Conservation (phyloP, 2,888 invertebrate species). For the Polietes domitor region DNA sequence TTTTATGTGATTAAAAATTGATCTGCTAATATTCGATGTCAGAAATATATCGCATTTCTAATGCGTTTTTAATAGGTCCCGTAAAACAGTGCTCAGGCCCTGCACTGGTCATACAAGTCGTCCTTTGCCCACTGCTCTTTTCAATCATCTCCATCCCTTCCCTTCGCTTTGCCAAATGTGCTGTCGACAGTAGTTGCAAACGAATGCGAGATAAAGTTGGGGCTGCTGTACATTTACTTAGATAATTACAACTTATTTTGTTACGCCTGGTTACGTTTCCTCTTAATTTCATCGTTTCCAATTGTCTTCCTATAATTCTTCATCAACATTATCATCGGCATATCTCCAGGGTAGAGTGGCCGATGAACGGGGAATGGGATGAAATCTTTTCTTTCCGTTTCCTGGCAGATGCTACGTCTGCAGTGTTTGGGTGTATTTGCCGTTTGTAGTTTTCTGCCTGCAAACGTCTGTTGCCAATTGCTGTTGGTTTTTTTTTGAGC, state of each 20-base stretch:
- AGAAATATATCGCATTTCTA: no score
- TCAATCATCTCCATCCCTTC: background rate
- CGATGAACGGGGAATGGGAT: constrained; percentile 1
- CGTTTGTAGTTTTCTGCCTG: background rate
- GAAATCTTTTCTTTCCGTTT: background rate
- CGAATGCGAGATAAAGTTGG: background rate
- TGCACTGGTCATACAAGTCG: no score
- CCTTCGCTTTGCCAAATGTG: constrained; percentile 5
- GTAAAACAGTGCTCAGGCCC: no score
- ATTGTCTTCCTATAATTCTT: constrained; percentile 19
- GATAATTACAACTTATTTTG: constrained; percentile 54
- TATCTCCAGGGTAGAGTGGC: background rate
- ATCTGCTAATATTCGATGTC: no score
- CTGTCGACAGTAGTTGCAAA: background rate
- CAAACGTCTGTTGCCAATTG: constrained; percentile 20
- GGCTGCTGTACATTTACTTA: constrained; percentile 48
- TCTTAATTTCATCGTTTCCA: constrained; percentile 8
- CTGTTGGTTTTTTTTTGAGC: background rate
- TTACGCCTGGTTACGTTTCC: constrained; percentile 27
- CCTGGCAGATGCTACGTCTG: constrained; percentile 18
- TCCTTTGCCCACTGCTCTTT: no score
- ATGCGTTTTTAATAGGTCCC: no score
- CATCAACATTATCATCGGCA: constrained; percentile 11
- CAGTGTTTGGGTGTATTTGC: background rate
- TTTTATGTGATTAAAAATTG: no score